Evolutionary conservation across 2,797 vertebrate species (phyloP).

Genomic region (Yasuhikotakia modesta): DNA sequence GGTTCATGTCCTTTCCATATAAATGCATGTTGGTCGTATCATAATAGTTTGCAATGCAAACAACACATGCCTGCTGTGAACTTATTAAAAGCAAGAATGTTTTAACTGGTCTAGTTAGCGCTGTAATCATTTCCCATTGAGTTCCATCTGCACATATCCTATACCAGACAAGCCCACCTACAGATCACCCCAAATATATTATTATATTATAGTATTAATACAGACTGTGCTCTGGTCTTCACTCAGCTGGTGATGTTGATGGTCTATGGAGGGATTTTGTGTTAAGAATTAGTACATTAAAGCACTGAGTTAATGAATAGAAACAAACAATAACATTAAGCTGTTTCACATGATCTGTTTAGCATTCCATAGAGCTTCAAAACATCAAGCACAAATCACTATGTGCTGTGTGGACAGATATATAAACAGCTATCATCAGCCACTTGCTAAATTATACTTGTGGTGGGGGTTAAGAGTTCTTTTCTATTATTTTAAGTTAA

Average conservation of each 20-base stretch:
- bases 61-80: slow-evolving; percentile 35
- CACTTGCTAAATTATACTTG: too few species aligned
- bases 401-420: too few species aligned
- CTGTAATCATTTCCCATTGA: slow-evolving; percentile 28
- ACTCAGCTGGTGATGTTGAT: slow-evolving; percentile 17
- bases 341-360: background rate
- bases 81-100: slow-evolving; percentile 44
- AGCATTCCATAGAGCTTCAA: background rate
- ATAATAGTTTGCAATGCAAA: slow-evolving; percentile 9
- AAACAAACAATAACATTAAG: too few species aligned
- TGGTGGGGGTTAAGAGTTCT: too few species aligned
- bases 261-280: background rate
- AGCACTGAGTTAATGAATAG: too few species aligned
- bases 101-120: slow-evolving; percentile 34
- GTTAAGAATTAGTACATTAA: too few species aligned
- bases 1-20: background rate
- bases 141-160: slow-evolving; percentile 37
- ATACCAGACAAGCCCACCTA: background rate
- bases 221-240: background rate
- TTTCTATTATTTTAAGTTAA: too few species aligned
- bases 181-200: slow-evolving; percentile 17
- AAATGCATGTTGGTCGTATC: background rate
- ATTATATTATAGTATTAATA: slow-evolving; percentile 16
- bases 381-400: background rate
- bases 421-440: too few species aligned